These are phyloP conservation scores for Manduca sexta DNA, from an alignment of 1,140 invertebrate genomes.

Conservation along the genomic window DNA sequence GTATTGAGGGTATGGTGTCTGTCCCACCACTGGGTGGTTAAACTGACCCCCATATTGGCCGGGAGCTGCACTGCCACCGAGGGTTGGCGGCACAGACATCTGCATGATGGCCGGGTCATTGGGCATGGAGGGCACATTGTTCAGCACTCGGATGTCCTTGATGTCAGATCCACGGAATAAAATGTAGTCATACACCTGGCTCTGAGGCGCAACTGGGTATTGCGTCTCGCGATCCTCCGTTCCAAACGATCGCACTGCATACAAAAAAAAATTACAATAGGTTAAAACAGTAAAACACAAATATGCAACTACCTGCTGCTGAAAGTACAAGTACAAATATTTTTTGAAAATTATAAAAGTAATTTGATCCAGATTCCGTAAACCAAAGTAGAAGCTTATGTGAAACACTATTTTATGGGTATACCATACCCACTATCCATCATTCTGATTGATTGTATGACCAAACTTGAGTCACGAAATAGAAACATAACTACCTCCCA, in stretches of 20 bases:
- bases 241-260: conserved; percentile 97
- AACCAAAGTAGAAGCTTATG: no score
- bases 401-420: no score
- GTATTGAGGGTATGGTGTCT: conserved; percentile 64
- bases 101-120: conserved; percentile 98
- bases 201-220: conserved; percentile 93
- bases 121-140: conserved; percentile 82
- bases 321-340: no score
- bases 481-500: not conserved
- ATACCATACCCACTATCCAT: no score
- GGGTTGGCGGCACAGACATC: conserved; percentile 82
- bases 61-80: conserved; percentile 49
- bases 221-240: conserved; percentile 97
- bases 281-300: no score
- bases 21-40: conserved; percentile 63
- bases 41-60: conserved; percentile 61
- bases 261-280: conserved; percentile 29
- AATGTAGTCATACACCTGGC: conserved; percentile 99
- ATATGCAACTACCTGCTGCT: no score
- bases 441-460: no score
- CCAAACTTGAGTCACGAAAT: no score
- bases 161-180: conserved; percentile 98
- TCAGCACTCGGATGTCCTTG: conserved; percentile 97
- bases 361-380: no score
- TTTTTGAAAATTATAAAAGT: no score